Conservation (phyloP, 2,888 invertebrate genomes). For the Yponomeuta cagnagella region DNA sequence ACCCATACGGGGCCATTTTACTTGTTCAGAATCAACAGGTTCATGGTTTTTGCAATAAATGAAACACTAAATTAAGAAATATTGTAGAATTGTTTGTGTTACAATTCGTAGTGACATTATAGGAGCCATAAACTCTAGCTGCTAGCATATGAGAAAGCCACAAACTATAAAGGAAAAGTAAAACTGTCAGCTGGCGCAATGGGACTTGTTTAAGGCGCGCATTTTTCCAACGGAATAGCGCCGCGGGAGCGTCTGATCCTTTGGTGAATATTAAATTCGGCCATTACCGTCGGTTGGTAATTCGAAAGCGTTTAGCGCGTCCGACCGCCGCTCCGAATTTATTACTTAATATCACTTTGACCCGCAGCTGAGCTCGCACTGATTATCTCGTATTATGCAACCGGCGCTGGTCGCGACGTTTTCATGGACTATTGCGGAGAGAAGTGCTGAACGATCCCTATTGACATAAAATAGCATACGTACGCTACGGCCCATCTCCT, state of each 20-base stretch:
- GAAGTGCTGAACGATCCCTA: not conserved
- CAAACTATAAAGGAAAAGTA: not conserved
- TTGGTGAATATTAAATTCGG: slow-evolving; percentile 62
- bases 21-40: too few relatives aligned
- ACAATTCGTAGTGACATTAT: too few relatives aligned
- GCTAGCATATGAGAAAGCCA: too few relatives aligned
- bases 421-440: not conserved
- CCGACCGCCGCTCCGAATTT: slow-evolving; percentile 41
- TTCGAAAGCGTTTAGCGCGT: slow-evolving; percentile 56
- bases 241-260: slow-evolving; percentile 35
- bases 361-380: slow-evolving; percentile 25
- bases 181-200: not conserved
- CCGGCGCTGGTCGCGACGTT: not conserved
- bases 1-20: too few relatives aligned
- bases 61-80: too few relatives aligned
- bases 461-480: not conserved
- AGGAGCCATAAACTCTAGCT: too few relatives aligned
- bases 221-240: slow-evolving; percentile 5
- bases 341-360: slow-evolving; percentile 53
- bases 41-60: too few relatives aligned
- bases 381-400: slow-evolving; percentile 15
- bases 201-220: not conserved
- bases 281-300: slow-evolving; percentile 53
- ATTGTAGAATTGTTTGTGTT: too few relatives aligned
- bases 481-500: not conserved